Evolutionary conservation across 2,888 invertebrate genomes (phyloP), one percentile per base, ranked within the genome.

Genomic region (Bugula neritina): DNA sequence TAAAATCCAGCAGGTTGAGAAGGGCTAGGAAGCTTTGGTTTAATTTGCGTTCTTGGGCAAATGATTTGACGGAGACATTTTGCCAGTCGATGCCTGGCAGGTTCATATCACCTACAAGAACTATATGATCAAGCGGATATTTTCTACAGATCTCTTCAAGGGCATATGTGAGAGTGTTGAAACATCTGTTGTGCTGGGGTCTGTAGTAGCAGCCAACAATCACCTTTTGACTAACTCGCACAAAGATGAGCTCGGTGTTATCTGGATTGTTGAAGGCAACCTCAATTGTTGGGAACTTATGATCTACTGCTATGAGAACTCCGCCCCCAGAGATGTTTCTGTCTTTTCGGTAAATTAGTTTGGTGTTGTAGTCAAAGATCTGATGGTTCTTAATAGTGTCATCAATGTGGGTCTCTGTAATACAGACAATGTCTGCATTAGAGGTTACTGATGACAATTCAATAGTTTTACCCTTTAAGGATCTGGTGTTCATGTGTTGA

Each of bases 271-370:
- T 52, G 21, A 52, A 52, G 52, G 52, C 21, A 13, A 52, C 10
- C 21, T 52, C 52, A 52, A 21, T 52, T 27, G 69, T 31, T 21
- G 25, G n/a, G 23, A 69, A 17, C 17, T 21, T 27, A 5, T 27
- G 69, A 27, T 69, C 69, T 27, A 27, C 35, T 21, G n/a, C 23
- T 5, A 27, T 23, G 35, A 27, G 34, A 10, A 69, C 69, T 27
- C 69, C 69, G 10, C 69, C 69, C n/a, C 69, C 69, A n/a, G 13
- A 31, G 69, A 69, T 23, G 31, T 21, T 69, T 31, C 69, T 17
- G 52, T 52, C 52, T 52, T 52, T 57, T n/a, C 57, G 13, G 57
- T 57, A 57, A n/a, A 57, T 57, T 5, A 5, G 13, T 57, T 57
- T 57, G 25, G 5, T 10, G n/a, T 57, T 57, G 23, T 57, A 57